Percentiles rank a stretch among this genome's conserved stretches.
Evolutionary conservation across 2,797 vertebrate species (phyloP).

Genomic region (Sebastes taczanowskii): DNA sequence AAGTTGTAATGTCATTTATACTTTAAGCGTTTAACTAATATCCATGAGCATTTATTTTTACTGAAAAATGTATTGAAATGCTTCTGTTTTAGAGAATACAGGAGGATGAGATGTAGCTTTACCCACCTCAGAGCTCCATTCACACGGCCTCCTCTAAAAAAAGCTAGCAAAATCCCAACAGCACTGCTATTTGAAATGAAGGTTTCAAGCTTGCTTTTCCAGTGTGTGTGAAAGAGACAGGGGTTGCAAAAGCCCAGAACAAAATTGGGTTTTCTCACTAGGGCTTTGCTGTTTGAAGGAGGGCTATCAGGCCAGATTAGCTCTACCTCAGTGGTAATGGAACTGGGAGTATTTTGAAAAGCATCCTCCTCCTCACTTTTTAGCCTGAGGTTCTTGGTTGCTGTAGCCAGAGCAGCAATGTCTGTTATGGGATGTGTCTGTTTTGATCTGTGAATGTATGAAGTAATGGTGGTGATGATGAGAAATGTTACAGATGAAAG

Average conservation of each 20-base stretch:
- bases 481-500: neutral
- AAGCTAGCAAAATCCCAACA: slow-evolving; percentile 15
- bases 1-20: neutral
- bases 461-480: slow-evolving; percentile 18
- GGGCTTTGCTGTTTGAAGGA: slow-evolving; percentile 75
- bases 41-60: neutral
- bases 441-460: slow-evolving; percentile 23
- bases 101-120: neutral
- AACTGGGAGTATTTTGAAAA: slow-evolving; percentile 67
- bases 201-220: slow-evolving; percentile 49
- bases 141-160: neutral
- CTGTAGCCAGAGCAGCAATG: neutral
- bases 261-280: slow-evolving; percentile 72
- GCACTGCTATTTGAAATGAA: slow-evolving; percentile 43
- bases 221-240: slow-evolving; percentile 40
- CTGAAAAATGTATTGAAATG: neutral
- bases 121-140: neutral
- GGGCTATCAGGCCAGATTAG: slow-evolving; percentile 73
- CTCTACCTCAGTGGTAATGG: slow-evolving; percentile 71
- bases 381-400: slow-evolving; percentile 30
- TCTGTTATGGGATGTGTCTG: slow-evolving; percentile 18
- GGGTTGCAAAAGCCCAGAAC: slow-evolving; percentile 52
- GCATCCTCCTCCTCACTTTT: slow-evolving; percentile 48
- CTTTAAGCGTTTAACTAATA: neutral
- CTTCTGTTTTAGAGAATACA: neutral